Base-by-base conservation (phyloP, 1,140 invertebrate genomes). In the Diploscapter pachys region DNA sequence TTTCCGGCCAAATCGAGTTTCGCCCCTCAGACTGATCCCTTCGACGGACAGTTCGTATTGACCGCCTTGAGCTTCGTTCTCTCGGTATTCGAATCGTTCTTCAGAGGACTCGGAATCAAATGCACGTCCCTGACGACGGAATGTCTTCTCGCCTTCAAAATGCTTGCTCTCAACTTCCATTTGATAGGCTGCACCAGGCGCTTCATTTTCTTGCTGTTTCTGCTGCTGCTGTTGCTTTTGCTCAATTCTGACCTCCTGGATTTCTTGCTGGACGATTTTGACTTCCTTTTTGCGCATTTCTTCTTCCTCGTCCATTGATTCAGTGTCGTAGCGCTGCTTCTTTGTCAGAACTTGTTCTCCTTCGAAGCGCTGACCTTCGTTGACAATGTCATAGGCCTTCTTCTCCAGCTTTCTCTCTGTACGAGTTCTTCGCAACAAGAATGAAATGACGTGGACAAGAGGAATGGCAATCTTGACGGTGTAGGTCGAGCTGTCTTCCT, bases 51-150 rank as follows among this genome's bases (percentile, higher is more conserved):
- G 53, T 3, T 49, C 69, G 55, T 78, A 76, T 53, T 78, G 77
- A 50, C 77, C 73, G 72, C 75, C 77, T 68, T 77, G 73, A 52
- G 73, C 77, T 63, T 77, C 73, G 72, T 74, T 72, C 54, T 73
- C 69, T 31, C 71, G 11, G 66, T 74, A 63, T 65, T 78, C 77
- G 31, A 31, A 31, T 31, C 31, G 31, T 77, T 78, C 77, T 8
- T 57, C 61, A 49, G 74, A 75, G 11, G 71, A 73, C 50, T 69
- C 72, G 31, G 66, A 70, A 3, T 76, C 63, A 31, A 31, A 31
- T 48, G 67, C 53, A 8, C 72, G 57, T 63, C 69, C 63, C 50
- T 71, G 71, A 55, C 67, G 54, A 11, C 70, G 67, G 55, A 78
- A 72, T 4, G 64, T 63, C 51, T 63, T 50, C 55, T 78, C 77